phyloP scores from a whole-genome alignment of 2,113 vertebrate genomes.

The Urocitellus parryii region DNA sequence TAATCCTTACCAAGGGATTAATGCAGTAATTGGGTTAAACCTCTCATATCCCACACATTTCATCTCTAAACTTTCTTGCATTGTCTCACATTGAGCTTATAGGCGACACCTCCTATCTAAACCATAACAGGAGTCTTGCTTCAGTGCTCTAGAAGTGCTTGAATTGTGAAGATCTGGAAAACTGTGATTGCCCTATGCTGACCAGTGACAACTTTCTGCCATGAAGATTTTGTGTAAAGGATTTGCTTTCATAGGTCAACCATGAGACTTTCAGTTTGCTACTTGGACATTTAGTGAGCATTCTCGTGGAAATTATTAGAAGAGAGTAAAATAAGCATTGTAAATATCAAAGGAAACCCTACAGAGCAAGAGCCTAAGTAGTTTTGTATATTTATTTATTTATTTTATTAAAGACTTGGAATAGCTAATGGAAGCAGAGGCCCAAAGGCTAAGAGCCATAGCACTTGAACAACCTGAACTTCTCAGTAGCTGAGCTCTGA shows the following conservation, averaged over 20 bases:
- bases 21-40: too few species aligned
- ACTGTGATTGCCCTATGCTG: not conserved
- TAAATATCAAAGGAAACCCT: not conserved
- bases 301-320: not conserved
- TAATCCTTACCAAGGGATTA: too few species aligned
- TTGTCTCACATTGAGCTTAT: too few species aligned
- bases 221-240: not conserved
- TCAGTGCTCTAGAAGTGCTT: not conserved
- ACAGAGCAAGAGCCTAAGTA: not conserved
- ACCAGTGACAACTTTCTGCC: not conserved
- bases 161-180: not conserved
- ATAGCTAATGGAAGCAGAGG: not conserved
- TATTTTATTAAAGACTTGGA: not conserved
- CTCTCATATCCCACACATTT: too few species aligned
- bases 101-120: too few species aligned
- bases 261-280: not conserved
- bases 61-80: too few species aligned
- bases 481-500: not conserved
- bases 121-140: not conserved
- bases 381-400: not conserved
- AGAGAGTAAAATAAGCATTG: not conserved
- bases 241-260: not conserved
- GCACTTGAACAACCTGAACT: not conserved
- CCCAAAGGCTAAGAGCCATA: not conserved
- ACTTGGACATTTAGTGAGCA: not conserved